Percentiles rank a stretch among this genome's conserved stretches.
phyloP scores from a whole-genome alignment of 2,113 vertebrate species.

The Actenoides lindsayi region DNA sequence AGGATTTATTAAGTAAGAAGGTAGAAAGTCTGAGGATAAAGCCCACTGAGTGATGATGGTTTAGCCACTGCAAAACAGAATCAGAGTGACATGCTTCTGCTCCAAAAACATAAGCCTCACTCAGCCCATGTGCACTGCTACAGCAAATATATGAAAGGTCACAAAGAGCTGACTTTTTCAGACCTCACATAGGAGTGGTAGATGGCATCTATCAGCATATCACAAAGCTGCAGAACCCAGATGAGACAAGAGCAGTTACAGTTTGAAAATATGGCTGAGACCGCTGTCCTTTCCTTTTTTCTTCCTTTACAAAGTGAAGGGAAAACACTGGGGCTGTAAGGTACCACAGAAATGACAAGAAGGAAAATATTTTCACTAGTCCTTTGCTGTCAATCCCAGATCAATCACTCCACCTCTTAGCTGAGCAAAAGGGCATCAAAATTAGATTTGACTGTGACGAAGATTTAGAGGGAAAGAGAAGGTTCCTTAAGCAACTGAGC shows the following conservation, averaged over 20 bases:
- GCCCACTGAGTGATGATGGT: background rate
- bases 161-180: background rate
- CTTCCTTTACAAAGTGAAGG: background rate
- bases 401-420: conserved; percentile 8
- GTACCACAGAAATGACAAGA: background rate
- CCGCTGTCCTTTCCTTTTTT: background rate
- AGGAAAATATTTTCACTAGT: background rate
- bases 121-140: background rate
- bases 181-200: background rate
- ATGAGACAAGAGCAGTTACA: background rate
- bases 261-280: background rate
- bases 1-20: background rate
- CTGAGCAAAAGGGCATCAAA: conserved; percentile 40
- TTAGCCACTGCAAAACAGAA: background rate
- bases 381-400: conserved; percentile 6
- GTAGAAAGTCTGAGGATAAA: background rate
- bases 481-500: conserved; percentile 6
- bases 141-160: background rate
- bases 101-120: background rate
- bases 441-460: conserved; percentile 15
- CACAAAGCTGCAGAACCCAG: background rate
- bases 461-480: conserved; percentile 8
- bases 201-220: background rate
- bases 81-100: background rate
- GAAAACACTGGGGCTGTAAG: background rate